Conservation (phyloP, 2,888 invertebrate genomes). For the Tipula unca region DNA sequence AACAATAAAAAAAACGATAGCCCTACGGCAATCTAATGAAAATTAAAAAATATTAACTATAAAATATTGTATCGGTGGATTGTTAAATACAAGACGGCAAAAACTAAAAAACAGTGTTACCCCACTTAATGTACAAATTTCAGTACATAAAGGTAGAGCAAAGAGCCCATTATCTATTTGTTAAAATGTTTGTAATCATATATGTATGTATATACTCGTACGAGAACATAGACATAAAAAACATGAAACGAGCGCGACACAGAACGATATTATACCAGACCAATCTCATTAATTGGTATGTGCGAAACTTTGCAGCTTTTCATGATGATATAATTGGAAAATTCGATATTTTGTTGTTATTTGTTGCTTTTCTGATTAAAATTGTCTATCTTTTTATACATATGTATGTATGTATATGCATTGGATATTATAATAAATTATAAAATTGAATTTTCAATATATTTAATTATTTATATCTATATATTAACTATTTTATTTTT, state of each 20-base stretch:
- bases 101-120: neutral
- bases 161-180: too few relatives aligned
- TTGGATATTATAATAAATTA: neutral
- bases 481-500: neutral
- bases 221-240: neutral
- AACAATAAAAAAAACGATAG: neutral
- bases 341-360: neutral
- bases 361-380: neutral
- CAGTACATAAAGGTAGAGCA: neutral
- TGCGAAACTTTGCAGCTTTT: conserved; percentile 26
- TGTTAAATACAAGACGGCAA: neutral
- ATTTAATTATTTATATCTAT: neutral
- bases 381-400: neutral
- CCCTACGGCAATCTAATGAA: neutral
- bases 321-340: neutral
- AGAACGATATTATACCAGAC: neutral
- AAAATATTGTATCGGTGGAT: neutral
- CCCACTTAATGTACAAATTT: neutral
- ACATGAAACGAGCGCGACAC: neutral
- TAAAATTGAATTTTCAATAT: neutral
- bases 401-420: neutral
- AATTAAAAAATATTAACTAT: neutral
- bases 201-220: neutral
- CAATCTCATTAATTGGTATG: conserved; percentile 25
- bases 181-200: too few relatives aligned